Base-by-base conservation (phyloP, 2,797 vertebrate genomes). In the Denticeps clupeoides region DNA sequence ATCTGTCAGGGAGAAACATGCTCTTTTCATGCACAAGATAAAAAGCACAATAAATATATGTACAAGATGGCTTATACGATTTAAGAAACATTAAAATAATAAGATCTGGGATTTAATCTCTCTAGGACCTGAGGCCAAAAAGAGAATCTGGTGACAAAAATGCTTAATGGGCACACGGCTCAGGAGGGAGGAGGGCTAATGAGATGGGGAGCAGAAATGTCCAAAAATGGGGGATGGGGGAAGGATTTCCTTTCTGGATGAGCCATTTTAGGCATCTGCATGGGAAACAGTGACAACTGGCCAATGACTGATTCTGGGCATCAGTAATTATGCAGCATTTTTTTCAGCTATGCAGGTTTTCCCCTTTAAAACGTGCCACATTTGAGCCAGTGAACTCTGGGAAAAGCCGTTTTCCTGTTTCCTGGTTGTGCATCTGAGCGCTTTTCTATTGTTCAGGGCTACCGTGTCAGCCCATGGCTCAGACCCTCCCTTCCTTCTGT, bases 401-500 rank as follows among this genome's bases (percentile, higher is more conserved):
- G n/a, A n/a, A n/a, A n/a, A n/a, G n/a, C 35, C 37, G 8, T 19
- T 35, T 16, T 16, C 18, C 35, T 5, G 53, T 56, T 33, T 55
- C 64, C 56, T 65, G 53, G 52, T 58, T 59, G 45, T 57, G 65
- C 57, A 67, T 78, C 62, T 66, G 53, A 37, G 47, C 46, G 28
- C 43, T 63, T 74, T 78, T 67, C 72, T 70, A 82, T 86, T 82
- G 80, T 83, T 76, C 62, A 46, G 49, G 51, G 51, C 35, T 55
- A 59, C 51, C 52, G 51, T 33, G 10, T 55, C 60, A 49, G 58
- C 60, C 62, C 67, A 71, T 50, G 67, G 64, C 45, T 31, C 45
- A 55, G 71, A 50, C 74, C 69, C 81, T 77, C 77, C 72, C 80
- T 80, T 79, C 75, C 77, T 80, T 78, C 72, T 73, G 46, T 38